phyloP scores from a whole-genome alignment of 2,113 vertebrate species.

The Promerops cafer region DNA sequence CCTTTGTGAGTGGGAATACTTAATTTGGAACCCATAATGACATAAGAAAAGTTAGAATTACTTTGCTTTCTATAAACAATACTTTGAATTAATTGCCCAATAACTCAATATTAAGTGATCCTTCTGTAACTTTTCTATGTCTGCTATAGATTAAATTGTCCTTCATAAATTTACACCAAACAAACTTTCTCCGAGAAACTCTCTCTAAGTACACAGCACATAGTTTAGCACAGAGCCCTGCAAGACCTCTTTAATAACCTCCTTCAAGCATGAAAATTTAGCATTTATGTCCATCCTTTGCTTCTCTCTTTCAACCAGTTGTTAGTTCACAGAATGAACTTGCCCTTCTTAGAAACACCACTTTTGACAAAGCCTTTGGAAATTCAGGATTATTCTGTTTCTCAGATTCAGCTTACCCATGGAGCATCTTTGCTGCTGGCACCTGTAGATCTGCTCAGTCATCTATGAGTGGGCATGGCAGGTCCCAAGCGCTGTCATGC shows the following conservation, averaged over 20 bases:
- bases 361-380: background rate
- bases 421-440: background rate
- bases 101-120: conserved; percentile 27
- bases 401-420: background rate
- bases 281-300: background rate
- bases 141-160: background rate
- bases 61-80: conserved; percentile 36
- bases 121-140: background rate
- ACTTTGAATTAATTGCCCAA: conserved; percentile 22
- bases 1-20: background rate
- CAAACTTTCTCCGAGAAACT: background rate
- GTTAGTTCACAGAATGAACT: background rate
- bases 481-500: no score
- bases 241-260: background rate
- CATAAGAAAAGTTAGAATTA: conserved; percentile 11
- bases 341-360: background rate
- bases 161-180: background rate
- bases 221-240: background rate
- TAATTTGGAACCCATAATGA: conserved; percentile 1
- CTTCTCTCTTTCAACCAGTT: background rate
- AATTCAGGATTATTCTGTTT: background rate
- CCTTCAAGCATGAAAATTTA: background rate
- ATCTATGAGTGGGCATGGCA: fast-evolving
- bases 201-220: background rate
- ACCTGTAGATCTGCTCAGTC: background rate